Evolutionary conservation across 2,113 vertebrate genomes (phyloP).

Genomic region (Oryctolagus cuniculus): DNA sequence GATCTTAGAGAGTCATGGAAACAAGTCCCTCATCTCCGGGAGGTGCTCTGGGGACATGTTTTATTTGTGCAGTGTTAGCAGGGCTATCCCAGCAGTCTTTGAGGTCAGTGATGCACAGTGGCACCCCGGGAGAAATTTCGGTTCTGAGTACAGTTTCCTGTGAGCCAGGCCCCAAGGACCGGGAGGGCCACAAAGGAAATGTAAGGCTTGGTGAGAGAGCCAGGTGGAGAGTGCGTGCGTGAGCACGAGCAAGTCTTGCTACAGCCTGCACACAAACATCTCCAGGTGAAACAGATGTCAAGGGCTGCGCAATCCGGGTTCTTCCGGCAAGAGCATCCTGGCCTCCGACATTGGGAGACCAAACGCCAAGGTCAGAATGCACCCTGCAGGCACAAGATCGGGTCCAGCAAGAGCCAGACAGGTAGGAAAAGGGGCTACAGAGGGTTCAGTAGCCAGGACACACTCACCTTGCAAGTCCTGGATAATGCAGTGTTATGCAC

Average conservation of each 20-base stretch:
- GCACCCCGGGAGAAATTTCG: not conserved
- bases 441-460: not conserved
- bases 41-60: slow-evolving; percentile 72
- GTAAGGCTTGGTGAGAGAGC: accelerated
- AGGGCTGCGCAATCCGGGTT: not conserved
- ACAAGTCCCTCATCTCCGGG: slow-evolving; percentile 66
- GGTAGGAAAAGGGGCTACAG: not conserved
- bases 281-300: not conserved
- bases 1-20: slow-evolving; percentile 79
- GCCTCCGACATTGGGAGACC: not conserved
- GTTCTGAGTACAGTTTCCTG: slow-evolving; percentile 34
- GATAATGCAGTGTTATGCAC: not conserved
- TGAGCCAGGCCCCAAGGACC: not conserved
- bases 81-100: slow-evolving; percentile 48
- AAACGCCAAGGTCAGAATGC: not conserved
- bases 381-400: not conserved
- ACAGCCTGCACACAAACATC: not conserved
- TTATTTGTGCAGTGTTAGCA: slow-evolving; percentile 61
- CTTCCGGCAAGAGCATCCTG: not conserved
- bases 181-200: not conserved
- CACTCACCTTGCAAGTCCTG: too few relatives aligned
- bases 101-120: slow-evolving; percentile 51
- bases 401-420: not conserved
- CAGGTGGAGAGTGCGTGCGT: accelerated
- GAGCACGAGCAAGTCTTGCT: not conserved